phyloP scores from a whole-genome alignment of 1,140 invertebrate species.

The Anadara kagoshimensis region DNA sequence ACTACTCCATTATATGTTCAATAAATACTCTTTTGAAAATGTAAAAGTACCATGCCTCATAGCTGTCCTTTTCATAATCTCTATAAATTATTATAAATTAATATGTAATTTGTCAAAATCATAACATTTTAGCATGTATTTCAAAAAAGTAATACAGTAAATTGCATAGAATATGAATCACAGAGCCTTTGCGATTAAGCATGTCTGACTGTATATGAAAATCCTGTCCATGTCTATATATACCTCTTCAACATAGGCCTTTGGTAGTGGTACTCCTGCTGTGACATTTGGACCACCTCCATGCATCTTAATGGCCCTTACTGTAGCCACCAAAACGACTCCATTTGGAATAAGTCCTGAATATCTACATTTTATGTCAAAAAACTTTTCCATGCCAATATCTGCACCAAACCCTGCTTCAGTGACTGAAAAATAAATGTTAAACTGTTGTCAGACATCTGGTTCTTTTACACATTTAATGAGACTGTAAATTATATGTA shows the following conservation, averaged over 20 bases:
- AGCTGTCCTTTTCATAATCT: too few species aligned
- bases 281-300: conserved; percentile 94
- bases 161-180: too few species aligned
- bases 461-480: too few species aligned
- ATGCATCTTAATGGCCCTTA: conserved; percentile 98
- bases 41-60: too few species aligned
- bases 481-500: too few species aligned
- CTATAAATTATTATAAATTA: too few species aligned
- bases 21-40: too few species aligned
- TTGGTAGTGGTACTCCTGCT: conserved; percentile 87
- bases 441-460: neutral
- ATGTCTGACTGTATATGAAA: neutral
- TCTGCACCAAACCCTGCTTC: conserved; percentile 99
- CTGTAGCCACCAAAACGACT: conserved; percentile 93
- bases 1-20: too few species aligned
- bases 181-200: too few species aligned
- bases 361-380: conserved; percentile 97
- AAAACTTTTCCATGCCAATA: conserved; percentile 99
- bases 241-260: conserved; percentile 85
- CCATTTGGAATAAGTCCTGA: conserved; percentile 91
- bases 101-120: too few species aligned
- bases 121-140: too few species aligned
- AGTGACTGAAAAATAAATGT: conserved; percentile 79
- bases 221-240: neutral
- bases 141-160: too few species aligned